A percentile compares a stretch with the other conserved stretches of the same genome.
Evolutionary conservation across 2,888 invertebrate species (phyloP).

Genomic region (Acheta domesticus): DNA sequence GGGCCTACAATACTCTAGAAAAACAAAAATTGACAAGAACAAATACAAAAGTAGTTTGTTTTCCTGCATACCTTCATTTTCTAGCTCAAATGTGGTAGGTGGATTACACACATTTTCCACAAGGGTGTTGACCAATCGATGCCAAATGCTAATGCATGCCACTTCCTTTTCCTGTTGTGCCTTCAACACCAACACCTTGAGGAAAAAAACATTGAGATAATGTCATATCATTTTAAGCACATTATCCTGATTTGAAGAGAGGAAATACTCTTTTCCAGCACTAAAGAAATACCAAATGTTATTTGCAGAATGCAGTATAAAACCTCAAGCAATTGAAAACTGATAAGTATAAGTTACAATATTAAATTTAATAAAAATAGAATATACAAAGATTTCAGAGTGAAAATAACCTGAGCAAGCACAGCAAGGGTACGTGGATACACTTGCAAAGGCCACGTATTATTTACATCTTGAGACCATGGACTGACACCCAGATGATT

Average conservation of each 20-base stretch:
- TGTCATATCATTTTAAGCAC: too few relatives aligned
- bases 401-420: conserved; percentile 66
- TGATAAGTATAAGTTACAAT: conserved; percentile 18
- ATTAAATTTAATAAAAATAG: neutral
- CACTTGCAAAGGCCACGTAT: conserved; percentile 73
- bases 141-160: conserved; percentile 88
- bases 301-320: too few relatives aligned
- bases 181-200: conserved; percentile 68
- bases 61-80: conserved; percentile 63
- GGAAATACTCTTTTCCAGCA: too few relatives aligned
- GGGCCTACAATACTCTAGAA: conserved; percentile 3
- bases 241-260: too few relatives aligned
- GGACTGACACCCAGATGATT: conserved; percentile 73
- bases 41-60: neutral
- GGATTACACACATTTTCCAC: conserved; percentile 77
- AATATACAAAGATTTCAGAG: conserved; percentile 31
- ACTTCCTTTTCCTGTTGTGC: conserved; percentile 83
- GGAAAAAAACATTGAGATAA: too few relatives aligned
- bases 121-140: conserved; percentile 81
- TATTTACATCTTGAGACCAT: conserved; percentile 60
- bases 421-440: conserved; percentile 74
- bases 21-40: neutral
- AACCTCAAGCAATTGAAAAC: neutral
- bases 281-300: too few relatives aligned
- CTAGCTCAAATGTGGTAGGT: conserved; percentile 59